phyloP scores from a whole-genome alignment of 2,797 vertebrate species.

The Danio jaintianensis region DNA sequence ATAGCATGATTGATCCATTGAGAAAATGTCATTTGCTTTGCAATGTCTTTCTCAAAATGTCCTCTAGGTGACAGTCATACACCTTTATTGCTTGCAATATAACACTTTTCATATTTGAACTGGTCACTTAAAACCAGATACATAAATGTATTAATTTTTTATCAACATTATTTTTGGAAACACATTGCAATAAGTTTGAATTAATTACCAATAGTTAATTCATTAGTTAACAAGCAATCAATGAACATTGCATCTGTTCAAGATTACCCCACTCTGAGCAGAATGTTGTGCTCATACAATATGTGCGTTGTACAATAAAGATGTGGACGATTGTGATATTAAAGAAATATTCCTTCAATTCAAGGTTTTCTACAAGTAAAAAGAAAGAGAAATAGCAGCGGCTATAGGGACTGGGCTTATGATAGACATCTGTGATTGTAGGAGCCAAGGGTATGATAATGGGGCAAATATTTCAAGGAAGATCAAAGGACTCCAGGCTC shows the following conservation, averaged over 20 bases:
- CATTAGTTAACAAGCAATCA: too few relatives aligned
- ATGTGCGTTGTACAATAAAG: slow-evolving; percentile 19
- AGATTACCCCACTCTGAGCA: slow-evolving; percentile 34
- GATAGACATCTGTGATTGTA: slow-evolving; percentile 37
- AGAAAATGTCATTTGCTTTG: background rate
- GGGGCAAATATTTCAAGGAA: slow-evolving; percentile 52
- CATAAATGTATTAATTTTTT: too few relatives aligned
- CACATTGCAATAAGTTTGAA: too few relatives aligned
- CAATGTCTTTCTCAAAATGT: background rate
- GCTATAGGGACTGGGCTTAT: slow-evolving; percentile 25
- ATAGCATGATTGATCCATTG: too few relatives aligned
- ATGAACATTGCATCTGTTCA: too few relatives aligned
- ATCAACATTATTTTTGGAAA: too few relatives aligned
- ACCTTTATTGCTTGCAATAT: background rate
- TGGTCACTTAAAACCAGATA: too few relatives aligned
- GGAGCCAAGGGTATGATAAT: too few relatives aligned
- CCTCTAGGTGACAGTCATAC: background rate
- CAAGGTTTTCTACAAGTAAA: slow-evolving; percentile 36
- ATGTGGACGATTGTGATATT: slow-evolving; percentile 20
- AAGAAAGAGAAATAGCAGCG: slow-evolving; percentile 40
- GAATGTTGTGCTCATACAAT: slow-evolving; percentile 36
- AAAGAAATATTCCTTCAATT: slow-evolving; percentile 34
- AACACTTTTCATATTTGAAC: too few relatives aligned
- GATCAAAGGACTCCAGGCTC: slow-evolving; percentile 36
- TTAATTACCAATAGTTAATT: too few relatives aligned